These are phyloP conservation scores for Morbakka virulenta DNA, from an alignment of 30 jellyfish, hydroid and myxozoan genomes.

Conservation along the genomic window DNA sequence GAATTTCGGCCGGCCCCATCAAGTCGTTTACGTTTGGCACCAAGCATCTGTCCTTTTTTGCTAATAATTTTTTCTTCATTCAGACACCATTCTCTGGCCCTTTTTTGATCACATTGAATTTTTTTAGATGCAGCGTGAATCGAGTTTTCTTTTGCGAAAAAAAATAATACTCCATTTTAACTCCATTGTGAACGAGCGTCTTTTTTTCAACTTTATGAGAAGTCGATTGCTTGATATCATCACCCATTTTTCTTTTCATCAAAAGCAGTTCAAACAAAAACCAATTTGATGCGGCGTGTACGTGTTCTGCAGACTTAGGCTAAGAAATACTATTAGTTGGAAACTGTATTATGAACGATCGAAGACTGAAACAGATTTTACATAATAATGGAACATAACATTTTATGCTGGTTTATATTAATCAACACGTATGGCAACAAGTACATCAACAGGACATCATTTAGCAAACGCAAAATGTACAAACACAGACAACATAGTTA, in stretches of 20 bases:
- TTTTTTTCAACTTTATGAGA: background rate
- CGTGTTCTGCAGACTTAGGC: background rate
- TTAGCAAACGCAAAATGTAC: conserved; percentile 17
- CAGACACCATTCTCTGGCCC: background rate
- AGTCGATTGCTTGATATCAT: background rate
- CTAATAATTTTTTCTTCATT: background rate
- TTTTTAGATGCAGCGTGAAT: background rate
- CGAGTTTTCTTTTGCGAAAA: background rate
- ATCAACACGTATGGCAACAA: conserved; percentile 22
- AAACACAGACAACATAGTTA: conserved; percentile 42
- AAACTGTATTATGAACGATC: background rate
- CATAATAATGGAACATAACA: background rate
- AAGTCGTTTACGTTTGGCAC: background rate
- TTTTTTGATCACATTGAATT: background rate
- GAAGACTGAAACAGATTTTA: background rate
- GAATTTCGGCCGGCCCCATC: background rate
- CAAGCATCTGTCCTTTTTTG: background rate
- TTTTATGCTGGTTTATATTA: background rate
- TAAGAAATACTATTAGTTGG: background rate
- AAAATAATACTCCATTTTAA: background rate
- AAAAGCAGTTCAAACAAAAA: background rate
- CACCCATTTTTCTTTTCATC: background rate
- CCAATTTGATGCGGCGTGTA: background rate
- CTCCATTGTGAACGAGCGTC: background rate
- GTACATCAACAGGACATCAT: background rate